Evolutionary conservation across 1,140 invertebrate species (phyloP), one percentile per base, ranked within the genome.

Genomic region (Tigriopus japonicus): DNA sequence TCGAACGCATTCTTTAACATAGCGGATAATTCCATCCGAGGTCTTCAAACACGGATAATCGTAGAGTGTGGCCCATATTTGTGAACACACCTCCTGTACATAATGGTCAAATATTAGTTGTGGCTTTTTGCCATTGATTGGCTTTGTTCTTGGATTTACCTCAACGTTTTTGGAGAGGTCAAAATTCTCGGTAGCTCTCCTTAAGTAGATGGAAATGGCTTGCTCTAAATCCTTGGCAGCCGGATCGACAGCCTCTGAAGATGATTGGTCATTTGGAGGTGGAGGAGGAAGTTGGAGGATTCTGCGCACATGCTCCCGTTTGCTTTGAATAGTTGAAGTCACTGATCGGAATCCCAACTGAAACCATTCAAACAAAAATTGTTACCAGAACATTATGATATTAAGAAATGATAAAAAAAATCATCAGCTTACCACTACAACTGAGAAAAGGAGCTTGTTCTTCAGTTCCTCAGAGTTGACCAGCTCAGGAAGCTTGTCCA

Each of bases 361-460:
- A 21, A 65, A 69, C 56, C 62, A 65, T 23, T 49, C 45, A 10
- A 15, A 49, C 3, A 17, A 3, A 49, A 49, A 2, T 49, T 49
- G 45, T 12, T 15, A 49, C 2, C n/a, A 21, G 45, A 49, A 15
- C 42, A 43, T 12, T 12, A 43, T 43, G 15, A 43, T 15, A 43
- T 43, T 43, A 12, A 43, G 42, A 43, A 43, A 43, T 15, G 42
- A 43, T 10, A 43, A 15, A 12, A 43, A 43, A 43, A 43, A 15
- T 43, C 42, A 43, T 43, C 15, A 66, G 84, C 85, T 84, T 75
- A 94, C 90, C 72, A 94, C 89, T 66, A 93, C 81, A 52, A 94
- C 85, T 53, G 90, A 94, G 71, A 93, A 94, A 42, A 95, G 77
- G 62, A 95, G 86, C 76, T 94, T 95, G 43, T 82, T 82, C 74